Conservation (phyloP, 2,113 vertebrate species). For the Machaerirhynchus nigripectus region DNA sequence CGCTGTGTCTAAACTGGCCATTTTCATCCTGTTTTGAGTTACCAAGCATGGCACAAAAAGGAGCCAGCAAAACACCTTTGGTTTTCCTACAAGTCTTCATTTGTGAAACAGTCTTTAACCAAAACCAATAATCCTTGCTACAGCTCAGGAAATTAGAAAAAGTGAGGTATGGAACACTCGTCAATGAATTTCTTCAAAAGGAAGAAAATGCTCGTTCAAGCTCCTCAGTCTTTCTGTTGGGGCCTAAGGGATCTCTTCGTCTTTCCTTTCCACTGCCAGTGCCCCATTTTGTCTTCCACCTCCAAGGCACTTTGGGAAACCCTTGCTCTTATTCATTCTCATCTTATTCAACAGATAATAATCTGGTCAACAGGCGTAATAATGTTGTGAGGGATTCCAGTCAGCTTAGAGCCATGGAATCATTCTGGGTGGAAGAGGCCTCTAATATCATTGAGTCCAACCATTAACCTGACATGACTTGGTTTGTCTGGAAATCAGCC, state of each 20-base stretch:
- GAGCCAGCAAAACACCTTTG: background rate
- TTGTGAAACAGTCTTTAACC: background rate
- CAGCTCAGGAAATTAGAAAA: background rate
- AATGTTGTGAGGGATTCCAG: background rate
- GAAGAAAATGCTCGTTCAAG: background rate
- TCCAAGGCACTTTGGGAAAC: background rate
- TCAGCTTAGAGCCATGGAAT: background rate
- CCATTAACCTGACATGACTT: background rate
- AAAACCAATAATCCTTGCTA: background rate
- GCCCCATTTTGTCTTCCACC: background rate
- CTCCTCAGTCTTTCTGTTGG: background rate
- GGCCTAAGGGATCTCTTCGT: background rate
- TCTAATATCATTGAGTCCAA: background rate
- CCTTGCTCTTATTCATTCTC: background rate
- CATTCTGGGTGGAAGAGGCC: background rate
- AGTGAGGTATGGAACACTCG: background rate
- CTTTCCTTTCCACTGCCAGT: background rate
- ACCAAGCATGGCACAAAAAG: background rate
- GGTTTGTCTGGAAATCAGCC: background rate
- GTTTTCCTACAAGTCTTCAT: background rate
- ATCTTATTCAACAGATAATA: background rate
- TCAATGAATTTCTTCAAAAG: background rate
- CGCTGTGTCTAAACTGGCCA: background rate
- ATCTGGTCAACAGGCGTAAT: background rate
- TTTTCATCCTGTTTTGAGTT: background rate